Base-by-base conservation (phyloP, 2,113 vertebrate species). In the Circaetus cinerascens region DNA sequence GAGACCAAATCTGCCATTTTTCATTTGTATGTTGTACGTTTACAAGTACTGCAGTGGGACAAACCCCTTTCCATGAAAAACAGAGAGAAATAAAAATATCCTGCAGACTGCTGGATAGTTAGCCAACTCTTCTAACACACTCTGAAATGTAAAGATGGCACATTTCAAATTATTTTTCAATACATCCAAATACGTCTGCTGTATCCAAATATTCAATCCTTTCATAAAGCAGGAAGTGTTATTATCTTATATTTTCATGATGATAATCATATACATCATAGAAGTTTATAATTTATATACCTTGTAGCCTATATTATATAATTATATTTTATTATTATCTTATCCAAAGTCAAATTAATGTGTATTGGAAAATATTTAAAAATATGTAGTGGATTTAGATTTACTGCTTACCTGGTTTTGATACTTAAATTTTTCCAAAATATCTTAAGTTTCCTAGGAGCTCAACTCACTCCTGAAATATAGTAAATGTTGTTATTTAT, bases 21-120 rank as follows among this genome's bases (percentile, higher is more conserved):
- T 50, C 21, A 17, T 60, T 68, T 50, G 6, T 48, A 40, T 9
- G 1, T 11, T 56, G 9, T 30, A 11, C 0, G 0, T 64, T 86
- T 55, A 36, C 26, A 79, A 60, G 11, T 45, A 53, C 7, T 3
- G 3, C 18, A 76, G 40, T 0, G 3, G 11, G 10, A 57, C 14
- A 92, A 84, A 43, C 3, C 2, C 2, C 3, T 53, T 95, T 78
- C 32, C 22, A 27, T 46, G 18, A 30, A 59, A 82, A 92, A 9
- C 2, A 50, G 5, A 53, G 21, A 57, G 16, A 72, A 85, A 45
- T 3, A 38, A 60, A 80, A 80, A 46, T 59, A 77, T 38, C 17
- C 11, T 75, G 10, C 4, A 67, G 23, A 30, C 20, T n/a, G 4
- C 32, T 88, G 62, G 10, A 19, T 13, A 63, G 34, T 50, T 59